phyloP scores from a whole-genome alignment of 2,888 invertebrate genomes.

The Pyrrhosoma nymphula region DNA sequence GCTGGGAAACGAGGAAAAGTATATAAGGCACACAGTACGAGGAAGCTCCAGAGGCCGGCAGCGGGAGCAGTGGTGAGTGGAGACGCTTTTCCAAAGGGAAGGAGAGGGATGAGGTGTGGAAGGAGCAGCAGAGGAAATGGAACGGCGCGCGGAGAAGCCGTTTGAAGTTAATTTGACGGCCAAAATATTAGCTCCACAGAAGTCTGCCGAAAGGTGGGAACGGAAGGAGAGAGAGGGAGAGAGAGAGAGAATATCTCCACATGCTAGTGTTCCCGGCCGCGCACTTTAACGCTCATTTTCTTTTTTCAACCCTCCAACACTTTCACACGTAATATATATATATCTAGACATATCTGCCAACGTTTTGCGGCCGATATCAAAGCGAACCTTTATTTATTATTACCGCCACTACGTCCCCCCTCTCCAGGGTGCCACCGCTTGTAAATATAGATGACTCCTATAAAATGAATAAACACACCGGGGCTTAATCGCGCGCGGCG shows the following conservation, averaged over 20 bases:
- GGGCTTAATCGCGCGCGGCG: not conserved
- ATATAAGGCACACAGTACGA: not conserved
- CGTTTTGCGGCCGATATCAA: conserved; percentile 32
- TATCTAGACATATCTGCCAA: not conserved
- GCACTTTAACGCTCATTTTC: not conserved
- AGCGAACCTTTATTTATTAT: conserved; percentile 5
- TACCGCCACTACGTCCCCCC: not conserved
- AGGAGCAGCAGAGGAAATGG: not conserved
- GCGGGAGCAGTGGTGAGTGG: not conserved
- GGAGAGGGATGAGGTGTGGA: not conserved
- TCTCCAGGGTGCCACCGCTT: not conserved
- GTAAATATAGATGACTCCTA: conserved; percentile 9
- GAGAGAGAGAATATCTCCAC: not conserved
- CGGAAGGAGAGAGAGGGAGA: not conserved
- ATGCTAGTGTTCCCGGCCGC: not conserved
- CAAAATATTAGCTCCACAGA: conserved; percentile 8
- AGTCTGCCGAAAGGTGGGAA: not conserved
- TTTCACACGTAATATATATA: conserved; percentile 16
- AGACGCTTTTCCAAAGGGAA: no score
- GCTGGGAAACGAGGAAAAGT: not conserved
- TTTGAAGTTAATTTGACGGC: conserved; percentile 32
- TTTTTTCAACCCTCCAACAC: not conserved
- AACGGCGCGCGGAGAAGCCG: not conserved
- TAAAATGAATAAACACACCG: conserved; percentile 1
- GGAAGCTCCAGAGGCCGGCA: not conserved